Evolutionary conservation across 2,797 vertebrate species (phyloP).

Genomic region (Cyclopterus lumpus): DNA sequence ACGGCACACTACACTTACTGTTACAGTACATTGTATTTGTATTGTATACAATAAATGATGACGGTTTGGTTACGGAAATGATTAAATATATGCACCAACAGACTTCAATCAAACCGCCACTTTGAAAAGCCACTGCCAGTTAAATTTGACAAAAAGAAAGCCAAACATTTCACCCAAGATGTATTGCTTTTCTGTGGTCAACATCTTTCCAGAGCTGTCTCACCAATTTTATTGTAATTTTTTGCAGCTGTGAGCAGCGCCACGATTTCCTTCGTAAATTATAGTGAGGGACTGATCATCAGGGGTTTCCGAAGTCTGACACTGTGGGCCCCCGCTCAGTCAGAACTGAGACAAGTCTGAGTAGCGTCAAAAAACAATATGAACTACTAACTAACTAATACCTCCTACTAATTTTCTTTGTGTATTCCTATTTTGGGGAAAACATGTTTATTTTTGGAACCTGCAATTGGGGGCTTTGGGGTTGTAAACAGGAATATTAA

Average conservation of each 20-base stretch:
- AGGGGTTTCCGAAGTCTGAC: background rate
- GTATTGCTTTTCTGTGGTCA: constrained; percentile 42
- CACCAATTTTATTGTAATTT: constrained; percentile 29
- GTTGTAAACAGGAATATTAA: background rate
- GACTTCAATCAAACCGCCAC: constrained; percentile 14
- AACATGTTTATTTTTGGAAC: background rate
- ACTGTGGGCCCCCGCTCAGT: background rate
- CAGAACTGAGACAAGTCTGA: background rate
- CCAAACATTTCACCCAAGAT: constrained; percentile 13
- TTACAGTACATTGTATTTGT: background rate
- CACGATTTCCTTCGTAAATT: constrained; percentile 22
- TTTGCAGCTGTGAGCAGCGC: constrained; percentile 48
- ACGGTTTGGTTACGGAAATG: constrained; percentile 19
- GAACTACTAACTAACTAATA: too few relatives aligned
- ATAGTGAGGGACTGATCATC: constrained; percentile 19
- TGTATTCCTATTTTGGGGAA: background rate
- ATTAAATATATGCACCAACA: constrained; percentile 7
- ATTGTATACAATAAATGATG: constrained; percentile 7
- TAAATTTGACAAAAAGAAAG: constrained; percentile 11
- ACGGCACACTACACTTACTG: background rate
- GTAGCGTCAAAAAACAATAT: background rate
- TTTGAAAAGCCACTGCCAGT: constrained; percentile 12
- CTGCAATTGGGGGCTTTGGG: background rate
- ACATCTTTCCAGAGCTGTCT: constrained; percentile 34
- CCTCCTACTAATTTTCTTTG: background rate